Base-by-base conservation (phyloP, 2,888 invertebrate species). In the Anthoptus insignis region DNA sequence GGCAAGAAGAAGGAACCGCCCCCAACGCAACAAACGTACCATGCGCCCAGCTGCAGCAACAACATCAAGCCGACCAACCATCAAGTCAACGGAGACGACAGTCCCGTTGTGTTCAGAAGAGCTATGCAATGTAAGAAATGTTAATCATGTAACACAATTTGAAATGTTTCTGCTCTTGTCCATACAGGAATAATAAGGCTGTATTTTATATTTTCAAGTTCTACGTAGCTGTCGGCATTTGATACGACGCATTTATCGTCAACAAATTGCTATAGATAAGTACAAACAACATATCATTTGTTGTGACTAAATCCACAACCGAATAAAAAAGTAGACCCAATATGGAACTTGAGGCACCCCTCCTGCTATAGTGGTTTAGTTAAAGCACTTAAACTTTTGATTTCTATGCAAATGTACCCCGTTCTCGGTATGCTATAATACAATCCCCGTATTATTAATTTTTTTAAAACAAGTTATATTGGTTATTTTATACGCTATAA, bases 71-170 rank as follows among this genome's bases (percentile, higher is more conserved):
- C 63, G 14, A 16, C 78, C 29, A 76, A 67, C 61, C 79, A 72
- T 56, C 82, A 84, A 64, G 68, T 77, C 13, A 89, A 91, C 76
- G 91, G 89, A 58, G 87, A 88, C 1, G 74, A 60, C 64, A 92
- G 91, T 71, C 92, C 93, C 32, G 82, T 93, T n/a, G 73, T 89
- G 21, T 93, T 81, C 69, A 80, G 93, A 71, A 84, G 89, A 78
- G 87, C 90, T 27, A 50, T 89, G 39, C 89, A 91, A 84, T 88
- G 93, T 93, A 85, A 86, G 90, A 19, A 42, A n/a, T n/a, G n/a
- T n/a, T n/a, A n/a, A n/a, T n/a, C n/a, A n/a, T n/a, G n/a, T n/a
- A n/a, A n/a, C n/a, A n/a, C n/a, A n/a, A n/a, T n/a, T n/a, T n/a
- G n/a, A n/a, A n/a, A n/a, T n/a, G n/a, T n/a, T n/a, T n/a, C n/a